Conservation (phyloP, 2,113 vertebrate genomes). For the Engystomops pustulosus region DNA sequence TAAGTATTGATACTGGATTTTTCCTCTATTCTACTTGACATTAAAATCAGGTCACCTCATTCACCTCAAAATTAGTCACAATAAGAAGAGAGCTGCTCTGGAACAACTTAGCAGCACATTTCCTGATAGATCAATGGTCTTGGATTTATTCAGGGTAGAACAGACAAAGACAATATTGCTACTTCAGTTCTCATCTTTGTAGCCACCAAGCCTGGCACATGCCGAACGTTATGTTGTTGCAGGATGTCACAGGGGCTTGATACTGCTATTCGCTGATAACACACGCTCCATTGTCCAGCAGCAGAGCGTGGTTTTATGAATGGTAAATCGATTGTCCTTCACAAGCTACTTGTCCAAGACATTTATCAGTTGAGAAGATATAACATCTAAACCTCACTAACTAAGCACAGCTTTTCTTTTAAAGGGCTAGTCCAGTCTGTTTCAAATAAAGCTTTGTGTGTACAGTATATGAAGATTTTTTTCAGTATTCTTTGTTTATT, state of each 20-base stretch:
- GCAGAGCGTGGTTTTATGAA: conserved; percentile 1
- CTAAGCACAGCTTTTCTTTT: neutral
- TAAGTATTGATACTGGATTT: neutral
- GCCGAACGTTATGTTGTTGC: neutral
- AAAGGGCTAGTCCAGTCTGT: neutral
- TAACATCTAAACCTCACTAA: neutral
- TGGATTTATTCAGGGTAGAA: neutral
- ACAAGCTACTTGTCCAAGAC: neutral
- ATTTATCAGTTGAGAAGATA: neutral
- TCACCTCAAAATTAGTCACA: neutral
- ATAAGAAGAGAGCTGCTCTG: neutral
- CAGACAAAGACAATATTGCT: neutral
- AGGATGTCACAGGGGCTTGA: neutral
- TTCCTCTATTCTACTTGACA: neutral
- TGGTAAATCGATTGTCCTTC: conserved; percentile 37
- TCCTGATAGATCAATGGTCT: neutral
- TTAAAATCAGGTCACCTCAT: neutral
- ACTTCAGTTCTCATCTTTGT: conserved; percentile 14
- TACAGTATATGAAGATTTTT: too few relatives aligned
- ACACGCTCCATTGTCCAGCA: neutral
- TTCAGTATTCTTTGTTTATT: too few relatives aligned
- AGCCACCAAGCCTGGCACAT: conserved; percentile 8
- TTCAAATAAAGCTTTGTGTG: neutral
- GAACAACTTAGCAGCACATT: neutral
- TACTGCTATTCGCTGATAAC: conserved; percentile 33